phyloP scores from a whole-genome alignment of 1,140 invertebrate genomes.

The Drosophila grimshawi region DNA sequence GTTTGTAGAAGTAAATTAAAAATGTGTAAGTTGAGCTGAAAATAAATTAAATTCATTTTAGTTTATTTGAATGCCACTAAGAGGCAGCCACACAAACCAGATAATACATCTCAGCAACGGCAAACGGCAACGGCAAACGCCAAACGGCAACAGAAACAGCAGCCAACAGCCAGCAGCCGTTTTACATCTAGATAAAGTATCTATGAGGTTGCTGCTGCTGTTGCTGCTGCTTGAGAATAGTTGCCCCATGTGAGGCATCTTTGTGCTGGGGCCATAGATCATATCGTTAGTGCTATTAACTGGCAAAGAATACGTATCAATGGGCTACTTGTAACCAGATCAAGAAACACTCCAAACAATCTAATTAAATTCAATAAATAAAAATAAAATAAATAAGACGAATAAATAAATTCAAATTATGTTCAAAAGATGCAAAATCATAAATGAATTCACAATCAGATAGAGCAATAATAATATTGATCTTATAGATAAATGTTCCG shows the following conservation, averaged over 20 bases:
- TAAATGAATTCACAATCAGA: too few relatives aligned
- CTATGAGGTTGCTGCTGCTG: constrained; percentile 47
- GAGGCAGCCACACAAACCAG: constrained; percentile 15
- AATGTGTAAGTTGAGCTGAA: constrained; percentile 56
- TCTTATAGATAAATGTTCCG: too few relatives aligned
- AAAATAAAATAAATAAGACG: neutral
- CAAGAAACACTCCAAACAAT: neutral
- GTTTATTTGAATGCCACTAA: constrained; percentile 56
- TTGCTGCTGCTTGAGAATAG: constrained; percentile 6
- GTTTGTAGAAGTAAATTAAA: constrained; percentile 31
- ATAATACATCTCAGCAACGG: constrained; percentile 30
- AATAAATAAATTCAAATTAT: neutral
- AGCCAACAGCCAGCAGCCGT: constrained; percentile 39
- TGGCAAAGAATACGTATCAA: constrained; percentile 9
- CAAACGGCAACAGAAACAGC: constrained; percentile 22
- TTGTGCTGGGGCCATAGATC: neutral
- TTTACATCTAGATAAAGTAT: constrained; percentile 66
- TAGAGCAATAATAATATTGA: too few relatives aligned
- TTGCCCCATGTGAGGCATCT: constrained; percentile 5
- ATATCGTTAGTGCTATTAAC: constrained; percentile 25
- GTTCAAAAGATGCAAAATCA: neutral
- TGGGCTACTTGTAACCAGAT: constrained; percentile 21
- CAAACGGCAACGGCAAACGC: neutral
- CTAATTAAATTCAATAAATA: neutral
- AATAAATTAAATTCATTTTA: constrained; percentile 61